Percentiles rank a stretch among this genome's conserved stretches.
phyloP scores from a whole-genome alignment of 2,797 vertebrate genomes.

The Girardinus metallicus region DNA sequence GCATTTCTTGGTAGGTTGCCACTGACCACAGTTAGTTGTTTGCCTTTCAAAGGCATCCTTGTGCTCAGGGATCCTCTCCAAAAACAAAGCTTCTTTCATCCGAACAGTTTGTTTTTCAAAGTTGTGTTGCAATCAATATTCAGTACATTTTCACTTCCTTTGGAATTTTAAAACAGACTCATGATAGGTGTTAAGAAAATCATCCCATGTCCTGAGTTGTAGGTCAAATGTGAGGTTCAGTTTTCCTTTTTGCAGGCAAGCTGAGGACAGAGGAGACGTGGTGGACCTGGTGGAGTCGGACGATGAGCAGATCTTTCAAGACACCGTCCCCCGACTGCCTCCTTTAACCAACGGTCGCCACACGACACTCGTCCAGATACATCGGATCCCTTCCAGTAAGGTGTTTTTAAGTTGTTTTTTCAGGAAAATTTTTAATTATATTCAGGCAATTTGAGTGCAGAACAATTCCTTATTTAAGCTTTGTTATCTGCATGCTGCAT shows the following conservation, averaged over 20 bases:
- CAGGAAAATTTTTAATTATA: background rate
- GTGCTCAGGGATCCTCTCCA: background rate
- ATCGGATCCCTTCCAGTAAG: slow-evolving; percentile 77
- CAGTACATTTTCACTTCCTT: background rate
- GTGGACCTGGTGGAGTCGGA: slow-evolving; percentile 93
- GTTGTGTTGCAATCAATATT: background rate
- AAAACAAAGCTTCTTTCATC: background rate
- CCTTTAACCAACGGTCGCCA: slow-evolving; percentile 62
- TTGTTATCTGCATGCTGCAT: background rate
- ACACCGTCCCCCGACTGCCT: slow-evolving; percentile 74
- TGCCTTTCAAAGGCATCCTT: background rate
- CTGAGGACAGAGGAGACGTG: slow-evolving; percentile 77
- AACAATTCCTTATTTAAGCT: background rate
- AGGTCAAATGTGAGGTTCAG: background rate
- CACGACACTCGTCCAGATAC: slow-evolving; percentile 80
- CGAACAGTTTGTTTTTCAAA: background rate
- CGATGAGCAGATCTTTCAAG: slow-evolving; percentile 81
- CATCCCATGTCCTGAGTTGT: background rate
- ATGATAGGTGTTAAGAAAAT: background rate
- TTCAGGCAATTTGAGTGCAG: background rate
- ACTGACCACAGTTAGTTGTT: background rate
- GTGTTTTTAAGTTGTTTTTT: background rate
- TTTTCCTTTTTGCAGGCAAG: slow-evolving; percentile 52
- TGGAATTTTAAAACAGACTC: background rate
- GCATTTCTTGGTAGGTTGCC: slow-evolving; percentile 2